Evolutionary conservation across 2,113 vertebrate species (phyloP).

Genomic region (Numenius arquata): DNA sequence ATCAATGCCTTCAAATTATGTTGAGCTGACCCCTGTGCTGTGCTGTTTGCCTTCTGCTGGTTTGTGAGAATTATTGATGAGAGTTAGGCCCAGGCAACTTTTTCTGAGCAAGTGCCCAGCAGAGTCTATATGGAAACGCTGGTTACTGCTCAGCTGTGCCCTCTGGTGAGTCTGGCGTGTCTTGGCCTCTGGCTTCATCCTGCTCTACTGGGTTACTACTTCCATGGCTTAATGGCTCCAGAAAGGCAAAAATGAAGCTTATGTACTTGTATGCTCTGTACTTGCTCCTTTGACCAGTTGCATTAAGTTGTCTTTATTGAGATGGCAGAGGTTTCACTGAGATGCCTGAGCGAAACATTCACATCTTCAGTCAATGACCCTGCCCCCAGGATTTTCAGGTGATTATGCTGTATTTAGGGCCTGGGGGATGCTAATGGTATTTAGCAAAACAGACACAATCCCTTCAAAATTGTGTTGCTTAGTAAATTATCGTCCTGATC

Average conservation of each 20-base stretch:
- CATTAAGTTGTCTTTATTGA: neutral
- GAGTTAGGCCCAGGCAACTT: neutral
- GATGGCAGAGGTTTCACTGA: neutral
- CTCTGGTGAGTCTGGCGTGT: neutral
- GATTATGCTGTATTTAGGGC: neutral
- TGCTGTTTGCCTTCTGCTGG: neutral
- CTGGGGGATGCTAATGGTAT: neutral
- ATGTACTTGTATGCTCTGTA: neutral
- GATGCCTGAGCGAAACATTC: neutral
- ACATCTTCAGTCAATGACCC: neutral
- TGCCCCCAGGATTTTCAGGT: neutral
- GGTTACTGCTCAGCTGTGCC: neutral
- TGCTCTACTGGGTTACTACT: neutral
- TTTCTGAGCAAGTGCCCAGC: neutral
- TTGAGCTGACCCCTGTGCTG: neutral
- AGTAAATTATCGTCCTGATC: neutral
- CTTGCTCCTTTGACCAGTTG: neutral
- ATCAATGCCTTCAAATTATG: neutral
- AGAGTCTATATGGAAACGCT: neutral
- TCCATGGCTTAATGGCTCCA: neutral
- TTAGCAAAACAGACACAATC: neutral
- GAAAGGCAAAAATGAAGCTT: neutral
- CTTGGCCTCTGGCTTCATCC: neutral
- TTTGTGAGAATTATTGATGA: neutral
- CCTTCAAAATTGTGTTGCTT: neutral